Evolutionary conservation across 2,113 vertebrate genomes (phyloP), one percentile per base, ranked within the genome.

Genomic region (Pterophyllum scalare): DNA sequence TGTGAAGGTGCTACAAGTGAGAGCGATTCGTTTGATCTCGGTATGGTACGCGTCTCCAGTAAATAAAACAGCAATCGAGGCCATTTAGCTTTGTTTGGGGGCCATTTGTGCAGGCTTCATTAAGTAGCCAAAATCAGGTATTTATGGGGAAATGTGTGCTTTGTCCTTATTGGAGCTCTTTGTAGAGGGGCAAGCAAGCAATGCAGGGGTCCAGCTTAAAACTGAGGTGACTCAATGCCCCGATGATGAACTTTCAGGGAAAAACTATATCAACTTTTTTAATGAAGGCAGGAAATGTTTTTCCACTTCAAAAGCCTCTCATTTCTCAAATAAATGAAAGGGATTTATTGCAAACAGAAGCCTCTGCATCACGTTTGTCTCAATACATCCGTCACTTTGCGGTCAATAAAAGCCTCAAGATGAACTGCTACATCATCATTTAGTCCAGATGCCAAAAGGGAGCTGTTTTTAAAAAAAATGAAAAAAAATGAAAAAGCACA

Each of bases 1-100:
- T 79, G 79, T 74, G 80, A 92, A 95, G 94, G 95, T 95, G 94
- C 94, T 86, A 89, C 84, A 54, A 92, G 94, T 59, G 40, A 85
- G 91, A 90, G 76, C 58, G 24, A 85, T 88, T 77, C 1, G 90
- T 95, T 95, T 96, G 95, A 96, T 95, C 95, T 91, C 92, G 43
- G 91, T 62, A 89, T 57, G 94, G 79, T 8, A 87, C 94, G 93
- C 79, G 89, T 93, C 92, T 93, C 94, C 83, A 93, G 94, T 93
- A 94, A 95, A 94, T 95, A 93, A 94, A 91, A 49, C 89, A 74
- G 86, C 92, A 95, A 95, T 93, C 77, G 70, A 75, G 92, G 88
- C 90, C 59, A 87, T 92, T 95, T 94, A 90, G 76, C 94, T 90
- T 91, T 91, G 91, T 93, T 93, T 77, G 81, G 88, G 89, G 93